Evolutionary conservation across 1,140 invertebrate genomes (phyloP), one percentile per base, ranked within the genome.

Genomic region (Frieseomelitta varia): DNA sequence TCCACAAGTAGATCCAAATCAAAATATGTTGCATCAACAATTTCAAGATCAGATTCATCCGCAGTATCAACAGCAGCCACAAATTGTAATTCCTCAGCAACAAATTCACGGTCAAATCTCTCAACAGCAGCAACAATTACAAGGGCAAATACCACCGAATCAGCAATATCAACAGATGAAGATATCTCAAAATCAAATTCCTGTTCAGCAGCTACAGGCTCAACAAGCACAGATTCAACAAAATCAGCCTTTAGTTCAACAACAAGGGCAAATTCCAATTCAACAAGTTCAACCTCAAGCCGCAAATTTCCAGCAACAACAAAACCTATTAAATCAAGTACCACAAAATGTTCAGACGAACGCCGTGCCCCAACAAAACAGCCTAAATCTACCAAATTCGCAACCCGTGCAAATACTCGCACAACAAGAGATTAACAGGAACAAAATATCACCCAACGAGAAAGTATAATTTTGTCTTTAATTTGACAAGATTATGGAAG

Each of bases 111-210:
- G 51, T 21, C 87, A 88, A 24, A 68, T 85, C 24, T 81, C 80
- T 51, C 88, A 88, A 14, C 86, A 81, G 14, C 85, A 86, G 1
- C 86, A 85, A 51, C 85, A 77, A 0, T 80, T 74, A 2, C 81
- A 88, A 19, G 84, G 85, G 68, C 91, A 91, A 74, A 30, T 61
- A 39, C 76, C 75, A 69, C 77, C 79, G 21, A 55, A 86, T 11
- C 85, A 84, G 6, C 81, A 81, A 39, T 92, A 94, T 71, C 92
- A 88, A 65, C 85, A 87, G 17, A 88, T 91, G 19, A 93, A 93
- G 17, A 90, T 94, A 74, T 91, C 94, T 81, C 92, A 93, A 74
- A 88, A 89, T 30, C 93, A 84, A 58, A n/a, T 72, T 74, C 69
- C 69, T 12, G 56, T 81, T n/a, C 85, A 90, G 17, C 84, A 84